Evolutionary conservation across 1,140 invertebrate species (phyloP).

Genomic region (Carposina sasakii): DNA sequence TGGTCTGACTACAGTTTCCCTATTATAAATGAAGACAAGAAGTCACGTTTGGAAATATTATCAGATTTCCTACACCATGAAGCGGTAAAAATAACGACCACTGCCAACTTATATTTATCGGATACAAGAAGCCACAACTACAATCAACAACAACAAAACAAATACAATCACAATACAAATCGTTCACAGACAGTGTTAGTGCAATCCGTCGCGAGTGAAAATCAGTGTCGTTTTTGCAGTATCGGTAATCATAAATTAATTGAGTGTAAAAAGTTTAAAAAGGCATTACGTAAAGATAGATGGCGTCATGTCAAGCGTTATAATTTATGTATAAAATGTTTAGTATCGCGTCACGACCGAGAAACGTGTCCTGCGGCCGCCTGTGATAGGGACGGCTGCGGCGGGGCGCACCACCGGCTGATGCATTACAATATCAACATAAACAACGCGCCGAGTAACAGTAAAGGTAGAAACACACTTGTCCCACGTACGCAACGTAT

Average conservation of each 20-base stretch:
- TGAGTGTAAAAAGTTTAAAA: slow-evolving; percentile 4
- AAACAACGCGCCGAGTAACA: neutral
- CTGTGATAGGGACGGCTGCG: slow-evolving; percentile 11
- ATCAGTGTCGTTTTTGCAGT: slow-evolving; percentile 11
- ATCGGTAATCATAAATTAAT: neutral
- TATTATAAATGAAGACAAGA: neutral
- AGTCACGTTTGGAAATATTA: slow-evolving; percentile 7
- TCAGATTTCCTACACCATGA: slow-evolving; percentile 7
- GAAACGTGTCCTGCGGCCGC: slow-evolving; percentile 6
- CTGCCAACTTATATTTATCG: neutral
- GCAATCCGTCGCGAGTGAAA: neutral
- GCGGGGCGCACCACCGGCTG: slow-evolving; percentile 11
- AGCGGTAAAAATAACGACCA: slow-evolving; percentile 2
- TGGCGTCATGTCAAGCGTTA: slow-evolving; percentile 12
- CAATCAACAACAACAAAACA: neutral
- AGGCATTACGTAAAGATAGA: slow-evolving; percentile 8
- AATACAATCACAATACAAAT: neutral
- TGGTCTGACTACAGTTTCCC: slow-evolving; percentile 21
- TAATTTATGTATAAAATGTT: slow-evolving; percentile 13
- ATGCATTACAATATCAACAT: slow-evolving; percentile 10
- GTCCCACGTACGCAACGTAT: too few relatives aligned
- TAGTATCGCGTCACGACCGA: slow-evolving; percentile 3
- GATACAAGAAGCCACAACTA: neutral
- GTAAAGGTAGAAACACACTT: too few relatives aligned
- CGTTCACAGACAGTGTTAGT: slow-evolving; percentile 7